These are phyloP conservation scores for Rhinolophus sinicus DNA, from an alignment of 2,113 vertebrate species.

Conservation along the genomic window DNA sequence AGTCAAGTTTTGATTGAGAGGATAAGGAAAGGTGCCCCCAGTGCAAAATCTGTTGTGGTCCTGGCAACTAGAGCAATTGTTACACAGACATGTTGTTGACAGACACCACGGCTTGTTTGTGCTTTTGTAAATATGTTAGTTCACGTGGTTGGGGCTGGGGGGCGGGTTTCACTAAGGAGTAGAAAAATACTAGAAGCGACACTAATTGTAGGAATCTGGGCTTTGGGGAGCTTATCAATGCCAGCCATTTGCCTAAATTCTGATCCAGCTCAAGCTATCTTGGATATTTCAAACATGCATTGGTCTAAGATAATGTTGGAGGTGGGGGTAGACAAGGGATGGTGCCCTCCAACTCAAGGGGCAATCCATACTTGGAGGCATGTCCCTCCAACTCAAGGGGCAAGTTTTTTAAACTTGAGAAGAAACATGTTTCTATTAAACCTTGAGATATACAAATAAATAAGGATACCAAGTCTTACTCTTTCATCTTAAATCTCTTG, in stretches of 20 bases:
- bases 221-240: background rate
- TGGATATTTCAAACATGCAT: background rate
- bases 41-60: background rate
- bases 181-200: background rate
- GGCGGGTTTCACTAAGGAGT: background rate
- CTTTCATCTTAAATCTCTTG: background rate
- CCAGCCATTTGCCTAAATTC: background rate
- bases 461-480: background rate
- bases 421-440: background rate
- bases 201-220: background rate
- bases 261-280: background rate
- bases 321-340: accelerated
- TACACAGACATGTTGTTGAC: background rate
- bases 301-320: background rate
- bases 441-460: background rate
- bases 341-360: background rate
- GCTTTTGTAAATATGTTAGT: background rate
- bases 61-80: background rate
- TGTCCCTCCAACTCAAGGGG: background rate
- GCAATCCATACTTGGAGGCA: background rate
- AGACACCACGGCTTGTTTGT: background rate
- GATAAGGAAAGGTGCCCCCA: background rate
- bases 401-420: background rate
- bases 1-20: background rate
- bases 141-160: background rate